These are phyloP conservation scores for Phyllotreta striolata DNA, from an alignment of 2,888 invertebrate species.

Conservation along the genomic window DNA sequence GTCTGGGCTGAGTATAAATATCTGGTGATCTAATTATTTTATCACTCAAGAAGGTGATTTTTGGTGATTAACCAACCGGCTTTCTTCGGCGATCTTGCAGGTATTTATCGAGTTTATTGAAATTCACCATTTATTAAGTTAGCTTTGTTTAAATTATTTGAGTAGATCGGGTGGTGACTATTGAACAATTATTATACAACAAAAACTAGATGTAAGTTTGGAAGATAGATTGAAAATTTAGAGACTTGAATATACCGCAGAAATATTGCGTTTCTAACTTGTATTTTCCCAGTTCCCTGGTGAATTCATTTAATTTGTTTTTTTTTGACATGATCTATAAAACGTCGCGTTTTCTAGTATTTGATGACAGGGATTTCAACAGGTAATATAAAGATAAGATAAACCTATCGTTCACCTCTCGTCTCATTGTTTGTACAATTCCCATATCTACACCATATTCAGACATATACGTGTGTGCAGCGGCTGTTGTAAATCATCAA, in stretches of 20 bases:
- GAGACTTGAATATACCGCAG: too few relatives aligned
- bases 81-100: slow-evolving; percentile 6
- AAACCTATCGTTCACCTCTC: slow-evolving; percentile 35
- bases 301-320: too few relatives aligned
- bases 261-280: too few relatives aligned
- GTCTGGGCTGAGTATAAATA: slow-evolving; percentile 45
- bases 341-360: slow-evolving; percentile 32
- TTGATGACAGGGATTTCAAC: slow-evolving; percentile 39
- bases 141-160: slow-evolving; percentile 11
- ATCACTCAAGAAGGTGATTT: slow-evolving; percentile 43
- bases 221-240: too few relatives aligned
- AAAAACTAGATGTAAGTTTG: too few relatives aligned
- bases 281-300: too few relatives aligned
- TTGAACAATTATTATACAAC: too few relatives aligned
- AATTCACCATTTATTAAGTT: background rate
- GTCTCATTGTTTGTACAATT: slow-evolving; percentile 17
- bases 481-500: background rate
- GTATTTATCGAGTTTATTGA: background rate
- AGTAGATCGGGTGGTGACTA: too few relatives aligned
- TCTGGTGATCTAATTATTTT: slow-evolving; percentile 44
- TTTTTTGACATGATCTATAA: slow-evolving; percentile 26
- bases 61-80: slow-evolving; percentile 26
- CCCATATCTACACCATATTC: background rate
- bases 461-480: background rate
- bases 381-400: slow-evolving; percentile 41